phyloP scores from a whole-genome alignment of 2,888 invertebrate species.

The Ametastegia equiseti region DNA sequence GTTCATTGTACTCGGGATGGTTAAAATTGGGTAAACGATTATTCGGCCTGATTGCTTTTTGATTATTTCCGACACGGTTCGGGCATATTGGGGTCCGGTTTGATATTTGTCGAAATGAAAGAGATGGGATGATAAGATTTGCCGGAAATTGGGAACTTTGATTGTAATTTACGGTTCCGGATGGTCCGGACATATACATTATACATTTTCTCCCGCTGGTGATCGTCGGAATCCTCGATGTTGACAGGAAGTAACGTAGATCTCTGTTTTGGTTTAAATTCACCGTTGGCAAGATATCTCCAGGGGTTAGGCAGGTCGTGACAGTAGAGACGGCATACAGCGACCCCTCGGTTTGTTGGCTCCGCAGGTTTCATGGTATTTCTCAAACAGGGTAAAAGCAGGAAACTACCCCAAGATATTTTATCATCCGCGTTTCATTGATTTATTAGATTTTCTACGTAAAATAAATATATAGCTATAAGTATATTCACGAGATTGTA shows the following conservation, averaged over 20 bases:
- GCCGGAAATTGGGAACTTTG: not conserved
- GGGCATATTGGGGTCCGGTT: not conserved
- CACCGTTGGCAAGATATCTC: not conserved
- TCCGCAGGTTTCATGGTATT: not conserved
- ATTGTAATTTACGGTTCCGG: not conserved
- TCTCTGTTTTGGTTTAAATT: constrained; percentile 11
- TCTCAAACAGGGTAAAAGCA: not conserved
- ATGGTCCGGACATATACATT: not conserved
- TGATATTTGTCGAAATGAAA: not conserved
- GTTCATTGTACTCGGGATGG: not conserved
- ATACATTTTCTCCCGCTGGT: too few species aligned
- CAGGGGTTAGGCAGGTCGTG: not conserved
- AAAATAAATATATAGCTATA: not conserved
- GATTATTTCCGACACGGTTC: constrained; percentile 25
- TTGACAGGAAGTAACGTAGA: not conserved
- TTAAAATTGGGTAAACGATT: constrained; percentile 1
- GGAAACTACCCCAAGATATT: not conserved
- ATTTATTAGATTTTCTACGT: not conserved
- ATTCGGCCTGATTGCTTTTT: not conserved
- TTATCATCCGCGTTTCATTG: not conserved
- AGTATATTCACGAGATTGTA: too few species aligned
- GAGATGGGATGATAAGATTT: not conserved
- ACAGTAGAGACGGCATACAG: not conserved
- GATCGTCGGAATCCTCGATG: too few species aligned
- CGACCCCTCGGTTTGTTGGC: not conserved